phyloP scores from a whole-genome alignment of 2,797 vertebrate genomes.

The Rhynchonycteris naso region DNA sequence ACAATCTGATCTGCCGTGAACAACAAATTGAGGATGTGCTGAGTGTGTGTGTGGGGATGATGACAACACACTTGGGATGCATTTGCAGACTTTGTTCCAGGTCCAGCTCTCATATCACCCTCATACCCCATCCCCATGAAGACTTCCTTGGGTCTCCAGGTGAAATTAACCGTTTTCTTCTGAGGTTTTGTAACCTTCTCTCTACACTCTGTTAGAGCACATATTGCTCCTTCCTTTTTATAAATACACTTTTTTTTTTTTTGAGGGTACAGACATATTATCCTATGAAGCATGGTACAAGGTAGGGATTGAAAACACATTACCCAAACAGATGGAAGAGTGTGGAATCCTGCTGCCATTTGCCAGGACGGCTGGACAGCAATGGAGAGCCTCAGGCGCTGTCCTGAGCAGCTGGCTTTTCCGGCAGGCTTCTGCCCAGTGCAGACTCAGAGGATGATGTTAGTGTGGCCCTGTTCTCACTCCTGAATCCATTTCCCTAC shows the following conservation, averaged over 20 bases:
- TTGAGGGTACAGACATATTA: neutral
- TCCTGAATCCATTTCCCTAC: neutral
- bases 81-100: neutral
- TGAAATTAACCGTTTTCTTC: slow-evolving; percentile 39
- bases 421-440: neutral
- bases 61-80: neutral
- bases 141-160: neutral
- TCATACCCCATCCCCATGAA: neutral
- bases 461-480: neutral
- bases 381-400: neutral
- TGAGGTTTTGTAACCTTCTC: neutral
- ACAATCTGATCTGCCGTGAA: neutral
- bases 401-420: neutral
- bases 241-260: neutral
- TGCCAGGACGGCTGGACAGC: neutral
- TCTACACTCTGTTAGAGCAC: neutral
- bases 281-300: neutral
- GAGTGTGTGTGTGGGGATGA: too few relatives aligned
- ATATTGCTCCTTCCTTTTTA: slow-evolving; percentile 14
- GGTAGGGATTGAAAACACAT: slow-evolving; percentile 23
- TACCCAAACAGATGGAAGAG: neutral
- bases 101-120: neutral
- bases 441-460: neutral
- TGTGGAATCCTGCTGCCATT: neutral
- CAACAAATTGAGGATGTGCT: neutral